Evolutionary conservation across 2,797 vertebrate species (phyloP), one percentile per base, ranked within the genome.

Genomic region (Mareca penelope): DNA sequence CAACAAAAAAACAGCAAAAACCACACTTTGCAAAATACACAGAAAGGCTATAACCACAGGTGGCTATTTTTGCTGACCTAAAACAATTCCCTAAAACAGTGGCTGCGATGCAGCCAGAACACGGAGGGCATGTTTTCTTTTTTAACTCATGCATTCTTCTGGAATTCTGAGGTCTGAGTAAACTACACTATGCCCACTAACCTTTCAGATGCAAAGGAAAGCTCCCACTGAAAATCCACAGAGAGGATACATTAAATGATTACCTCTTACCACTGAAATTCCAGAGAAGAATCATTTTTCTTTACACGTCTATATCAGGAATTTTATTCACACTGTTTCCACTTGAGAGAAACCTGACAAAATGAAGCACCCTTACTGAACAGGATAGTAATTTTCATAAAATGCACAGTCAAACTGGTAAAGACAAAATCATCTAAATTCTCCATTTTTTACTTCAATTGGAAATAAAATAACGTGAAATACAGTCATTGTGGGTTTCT

Each of bases 381-480:
- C 70, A 94, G 70, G 73, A 95, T 83, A 88, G 91, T 82, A 96
- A 96, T 98, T 97, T 97, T 97, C 92, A 83, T 96, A 96, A 97
- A 96, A 92, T 5, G 85, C 60, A 94, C 78, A 90, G 92, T 87
- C 94, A 95, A 97, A 96, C 93, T 97, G 92, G 94, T 94, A 97
- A 98, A 97, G 92, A 65, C 65, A 95, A 97, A 95, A 97, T 96
- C 77, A 96, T 95, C 88, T 91, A 89, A 91, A 96, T 95, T 96
- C 96, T 92, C 94, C 94, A 71, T 94, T 97, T 97, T 97, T 95
- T 96, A 89, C 91, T 96, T 94, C 96, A 94, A 94, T 97, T 95
- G 96, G 78, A 96, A 97, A 96, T 95, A 96, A 97, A 97, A 96
- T 89, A 83, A 95, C 69, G 71, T 87, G 95, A 96, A 98, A 97